Evolutionary conservation across 1,140 invertebrate genomes (phyloP), one percentile per base, ranked within the genome.

Genomic region (Saccostrea glomerata): DNA sequence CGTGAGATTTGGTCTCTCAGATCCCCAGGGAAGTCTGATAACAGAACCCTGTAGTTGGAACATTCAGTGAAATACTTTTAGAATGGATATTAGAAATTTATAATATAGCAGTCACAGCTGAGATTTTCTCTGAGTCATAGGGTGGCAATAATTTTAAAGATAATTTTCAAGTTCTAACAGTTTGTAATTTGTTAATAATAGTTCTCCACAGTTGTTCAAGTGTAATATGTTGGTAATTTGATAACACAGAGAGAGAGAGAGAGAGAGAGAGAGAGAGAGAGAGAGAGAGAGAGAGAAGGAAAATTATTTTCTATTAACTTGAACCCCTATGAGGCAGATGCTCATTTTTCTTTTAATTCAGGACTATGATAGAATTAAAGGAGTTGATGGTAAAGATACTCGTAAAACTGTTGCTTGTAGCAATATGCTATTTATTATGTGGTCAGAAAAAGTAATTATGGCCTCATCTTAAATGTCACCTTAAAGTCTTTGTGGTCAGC

Each of bases 361-460:
- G 58, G 25, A 30, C 70, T 15, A 36, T 73, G 23, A 73, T 73
- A 73, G 58, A 63, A 11, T 25, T 11, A 73, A 73, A 73, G 70
- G 30, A 73, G 25, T 4, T 40, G 11, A 73, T 30, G 30, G 25
- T 11, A 73, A 30, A 30, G 15, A 11, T 36, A 13, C 70, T 15
- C 17, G 15, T 73, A 73, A 73, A 73, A 36, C 70, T 73, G 70
- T 73, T 15, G 70, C 70, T 73, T 73, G 70, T 30, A 73, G 70
- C 70, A 73, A 73, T 25, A 36, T 11, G 25, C 70, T 17, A 73
- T 73, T 73, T 25, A 73, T 73, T 25, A 30, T 73, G 70, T 73
- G 70, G 70, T 36, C 70, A 25, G 25, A 73, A 30, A 73, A 63
- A 36, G 70, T 36, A 36, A 73, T 73, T 73, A 73, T 11, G 60